phyloP scores from a whole-genome alignment of 2,797 vertebrate species.

The Neosilurus hyrtlii region DNA sequence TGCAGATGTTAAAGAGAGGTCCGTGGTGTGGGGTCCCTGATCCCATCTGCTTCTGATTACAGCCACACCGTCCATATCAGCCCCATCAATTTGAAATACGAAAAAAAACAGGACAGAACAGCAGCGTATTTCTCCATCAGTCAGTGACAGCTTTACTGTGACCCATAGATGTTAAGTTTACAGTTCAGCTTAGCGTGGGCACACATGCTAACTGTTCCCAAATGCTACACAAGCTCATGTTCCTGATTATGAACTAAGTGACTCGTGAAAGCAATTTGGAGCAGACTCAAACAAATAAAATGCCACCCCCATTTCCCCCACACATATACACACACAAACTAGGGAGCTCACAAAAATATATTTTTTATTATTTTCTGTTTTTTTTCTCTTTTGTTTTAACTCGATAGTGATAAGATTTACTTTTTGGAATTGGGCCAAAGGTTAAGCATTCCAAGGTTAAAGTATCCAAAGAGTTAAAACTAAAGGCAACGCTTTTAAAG shows the following conservation, averaged over 20 bases:
- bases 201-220: conserved; percentile 16
- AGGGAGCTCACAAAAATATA: not conserved
- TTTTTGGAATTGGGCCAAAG: not conserved
- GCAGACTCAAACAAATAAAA: not conserved
- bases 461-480: not conserved
- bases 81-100: conserved; percentile 56
- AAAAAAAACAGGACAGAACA: conserved; percentile 63
- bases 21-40: conserved; percentile 71
- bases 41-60: conserved; percentile 80
- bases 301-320: not conserved
- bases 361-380: not conserved
- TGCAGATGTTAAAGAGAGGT: conserved; percentile 71
- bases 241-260: no score
- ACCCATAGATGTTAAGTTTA: conserved; percentile 44
- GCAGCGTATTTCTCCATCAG: conserved; percentile 63
- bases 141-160: conserved; percentile 54
- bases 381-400: no score
- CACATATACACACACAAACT: not conserved
- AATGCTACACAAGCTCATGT: not conserved
- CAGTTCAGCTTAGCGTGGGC: conserved; percentile 7
- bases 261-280: not conserved
- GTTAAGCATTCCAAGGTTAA: not conserved
- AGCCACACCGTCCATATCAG: conserved; percentile 76
- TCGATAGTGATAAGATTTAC: no score
- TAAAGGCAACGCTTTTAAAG: not conserved